Conservation (phyloP, 2,888 invertebrate genomes). For the Drosophila mayaguana region DNA sequence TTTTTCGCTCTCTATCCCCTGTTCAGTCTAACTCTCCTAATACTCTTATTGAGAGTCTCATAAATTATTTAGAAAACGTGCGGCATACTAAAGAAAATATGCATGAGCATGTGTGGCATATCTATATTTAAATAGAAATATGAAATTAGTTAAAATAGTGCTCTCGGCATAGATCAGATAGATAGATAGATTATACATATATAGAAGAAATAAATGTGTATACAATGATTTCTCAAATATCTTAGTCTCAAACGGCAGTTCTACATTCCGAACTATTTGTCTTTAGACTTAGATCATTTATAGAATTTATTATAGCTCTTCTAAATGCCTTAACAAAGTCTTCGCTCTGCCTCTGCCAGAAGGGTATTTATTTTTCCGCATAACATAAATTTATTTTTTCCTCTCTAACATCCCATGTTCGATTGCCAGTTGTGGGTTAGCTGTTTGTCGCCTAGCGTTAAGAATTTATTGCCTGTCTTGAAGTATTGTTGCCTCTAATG, state of each 20-base stretch:
- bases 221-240: no score
- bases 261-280: no score
- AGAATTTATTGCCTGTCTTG: conserved; percentile 64
- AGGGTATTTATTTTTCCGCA: conserved; percentile 26
- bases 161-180: no score
- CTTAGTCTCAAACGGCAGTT: no score
- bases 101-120: neutral
- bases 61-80: neutral
- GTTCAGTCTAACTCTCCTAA: neutral
- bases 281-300: no score
- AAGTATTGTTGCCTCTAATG: conserved; percentile 71
- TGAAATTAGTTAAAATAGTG: neutral
- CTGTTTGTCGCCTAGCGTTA: conserved; percentile 18
- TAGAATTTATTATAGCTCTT: no score
- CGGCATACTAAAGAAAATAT: neutral
- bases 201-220: no score
- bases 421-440: conserved; percentile 34
- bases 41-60: conserved; percentile 4
- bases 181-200: no score
- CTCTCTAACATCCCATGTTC: conserved; percentile 23
- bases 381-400: neutral
- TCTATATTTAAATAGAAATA: neutral
- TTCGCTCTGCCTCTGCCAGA: neutral
- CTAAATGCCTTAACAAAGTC: no score
- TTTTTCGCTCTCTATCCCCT: conserved; percentile 44